phyloP scores from a whole-genome alignment of 2,888 invertebrate genomes.

The Pecten maximus region DNA sequence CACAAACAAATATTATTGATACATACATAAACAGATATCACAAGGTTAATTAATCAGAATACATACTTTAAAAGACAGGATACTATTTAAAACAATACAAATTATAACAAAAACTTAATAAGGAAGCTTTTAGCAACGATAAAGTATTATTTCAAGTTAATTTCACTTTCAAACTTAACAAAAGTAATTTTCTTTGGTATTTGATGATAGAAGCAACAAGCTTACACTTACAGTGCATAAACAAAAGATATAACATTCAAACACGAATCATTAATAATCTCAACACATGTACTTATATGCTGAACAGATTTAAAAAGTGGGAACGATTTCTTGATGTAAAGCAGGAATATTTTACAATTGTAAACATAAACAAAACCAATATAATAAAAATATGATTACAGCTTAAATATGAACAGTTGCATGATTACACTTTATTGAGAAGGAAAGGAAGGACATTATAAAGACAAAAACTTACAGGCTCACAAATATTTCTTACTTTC shows the following conservation, averaged over 20 bases:
- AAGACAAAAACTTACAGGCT: too few species aligned
- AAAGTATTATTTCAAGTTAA: background rate
- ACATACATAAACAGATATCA: too few species aligned
- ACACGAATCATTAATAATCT: background rate
- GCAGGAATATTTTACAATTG: background rate
- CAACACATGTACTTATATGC: background rate
- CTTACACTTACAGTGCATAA: background rate
- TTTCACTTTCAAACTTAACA: slow-evolving; percentile 23
- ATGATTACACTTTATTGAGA: too few species aligned
- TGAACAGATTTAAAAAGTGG: too few species aligned
- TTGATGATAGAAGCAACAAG: background rate
- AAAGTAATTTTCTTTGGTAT: background rate
- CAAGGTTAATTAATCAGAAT: too few species aligned
- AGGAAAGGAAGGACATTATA: too few species aligned
- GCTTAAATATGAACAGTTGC: too few species aligned
- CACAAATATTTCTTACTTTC: too few species aligned
- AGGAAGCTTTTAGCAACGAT: background rate
- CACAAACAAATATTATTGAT: background rate
- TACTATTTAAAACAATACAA: too few species aligned
- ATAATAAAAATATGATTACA: too few species aligned
- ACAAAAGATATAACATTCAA: background rate
- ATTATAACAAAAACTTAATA: too few species aligned
- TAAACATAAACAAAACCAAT: background rate
- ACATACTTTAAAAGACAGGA: too few species aligned
- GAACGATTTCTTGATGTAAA: background rate